A percentile compares a stretch with the other conserved stretches of the same genome.
Evolutionary conservation across 64 coral and sea anemone genomes (phyloP).

Genomic region (Pachyseris speciosa): DNA sequence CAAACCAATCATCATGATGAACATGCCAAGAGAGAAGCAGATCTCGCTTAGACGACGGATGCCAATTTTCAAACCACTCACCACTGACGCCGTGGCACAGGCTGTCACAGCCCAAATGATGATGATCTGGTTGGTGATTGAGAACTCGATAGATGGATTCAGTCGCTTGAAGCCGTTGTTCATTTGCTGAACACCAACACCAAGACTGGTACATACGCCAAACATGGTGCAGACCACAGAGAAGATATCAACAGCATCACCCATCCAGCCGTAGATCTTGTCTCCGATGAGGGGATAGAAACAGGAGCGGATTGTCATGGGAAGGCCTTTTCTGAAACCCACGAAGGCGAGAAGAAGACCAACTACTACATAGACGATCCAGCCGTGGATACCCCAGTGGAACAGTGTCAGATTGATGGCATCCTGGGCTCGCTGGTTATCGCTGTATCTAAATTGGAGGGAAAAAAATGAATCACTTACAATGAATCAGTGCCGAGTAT

Average conservation of each 20-base stretch:
- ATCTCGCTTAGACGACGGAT: constrained; percentile 70
- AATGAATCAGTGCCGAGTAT: too few relatives aligned
- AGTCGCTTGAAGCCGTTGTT: constrained; percentile 64
- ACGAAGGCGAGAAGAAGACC: constrained; percentile 63
- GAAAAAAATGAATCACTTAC: too few relatives aligned
- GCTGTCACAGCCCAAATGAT: constrained; percentile 64
- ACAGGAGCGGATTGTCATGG: constrained; percentile 71
- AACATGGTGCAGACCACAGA: constrained; percentile 83
- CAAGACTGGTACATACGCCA: constrained; percentile 83
- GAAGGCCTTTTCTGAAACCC: constrained; percentile 51
- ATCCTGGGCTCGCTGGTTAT: constrained; percentile 62
- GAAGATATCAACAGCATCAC: constrained; percentile 75
- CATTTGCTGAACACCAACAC: constrained; percentile 52
- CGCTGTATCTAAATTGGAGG: constrained; percentile 22
- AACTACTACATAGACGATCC: constrained; percentile 58
- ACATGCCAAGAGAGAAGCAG: constrained; percentile 63
- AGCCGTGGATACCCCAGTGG: constrained; percentile 71
- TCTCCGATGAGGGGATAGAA: constrained; percentile 76
- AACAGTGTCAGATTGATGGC: constrained; percentile 71
- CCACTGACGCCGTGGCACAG: constrained; percentile 37
- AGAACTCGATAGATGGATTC: constrained; percentile 10
- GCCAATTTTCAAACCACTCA: constrained; percentile 62
- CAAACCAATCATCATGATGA: constrained; percentile 33
- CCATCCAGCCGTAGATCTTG: constrained; percentile 70
- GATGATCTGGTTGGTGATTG: constrained; percentile 18